Conservation (phyloP, 2,888 invertebrate species). For the Lathronympha strigana region DNA sequence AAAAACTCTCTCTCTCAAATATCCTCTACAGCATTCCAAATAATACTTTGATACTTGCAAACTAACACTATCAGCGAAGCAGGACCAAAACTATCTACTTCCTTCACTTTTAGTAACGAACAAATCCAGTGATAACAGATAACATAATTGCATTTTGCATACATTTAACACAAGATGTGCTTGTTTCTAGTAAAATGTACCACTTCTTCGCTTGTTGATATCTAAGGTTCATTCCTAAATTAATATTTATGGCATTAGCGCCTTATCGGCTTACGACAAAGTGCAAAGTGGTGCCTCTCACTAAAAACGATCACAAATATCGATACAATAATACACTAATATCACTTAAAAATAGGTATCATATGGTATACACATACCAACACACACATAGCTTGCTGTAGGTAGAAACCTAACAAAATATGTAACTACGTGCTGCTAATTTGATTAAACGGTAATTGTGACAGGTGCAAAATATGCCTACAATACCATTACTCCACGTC, state of each 20-base stretch:
- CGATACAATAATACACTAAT: constrained; percentile 38
- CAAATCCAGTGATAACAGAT: constrained; percentile 36
- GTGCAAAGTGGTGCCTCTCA: no score
- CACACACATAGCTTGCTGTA: constrained; percentile 32
- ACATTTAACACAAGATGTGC: constrained; percentile 34
- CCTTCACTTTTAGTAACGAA: constrained; percentile 24
- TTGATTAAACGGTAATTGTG: constrained; percentile 28
- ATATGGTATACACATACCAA: constrained; percentile 42
- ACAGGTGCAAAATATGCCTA: constrained; percentile 25
- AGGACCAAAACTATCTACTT: constrained; percentile 27
- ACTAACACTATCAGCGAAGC: constrained; percentile 32
- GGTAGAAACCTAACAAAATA: constrained; percentile 48
- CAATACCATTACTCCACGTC: constrained; percentile 6
- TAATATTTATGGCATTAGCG: no score
- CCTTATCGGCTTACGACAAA: no score
- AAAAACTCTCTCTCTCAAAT: constrained; percentile 41
- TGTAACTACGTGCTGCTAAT: constrained; percentile 42
- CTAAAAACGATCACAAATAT: no score
- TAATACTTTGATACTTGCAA: constrained; percentile 35
- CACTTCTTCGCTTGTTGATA: no score
- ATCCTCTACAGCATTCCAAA: constrained; percentile 43
- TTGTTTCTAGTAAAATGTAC: no score
- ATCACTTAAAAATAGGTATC: constrained; percentile 43
- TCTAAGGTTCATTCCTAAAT: no score
- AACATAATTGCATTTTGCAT: constrained; percentile 31